These are phyloP conservation scores for Leguminivora glycinivorella DNA, from an alignment of 1,140 invertebrate species.

Conservation along the genomic window DNA sequence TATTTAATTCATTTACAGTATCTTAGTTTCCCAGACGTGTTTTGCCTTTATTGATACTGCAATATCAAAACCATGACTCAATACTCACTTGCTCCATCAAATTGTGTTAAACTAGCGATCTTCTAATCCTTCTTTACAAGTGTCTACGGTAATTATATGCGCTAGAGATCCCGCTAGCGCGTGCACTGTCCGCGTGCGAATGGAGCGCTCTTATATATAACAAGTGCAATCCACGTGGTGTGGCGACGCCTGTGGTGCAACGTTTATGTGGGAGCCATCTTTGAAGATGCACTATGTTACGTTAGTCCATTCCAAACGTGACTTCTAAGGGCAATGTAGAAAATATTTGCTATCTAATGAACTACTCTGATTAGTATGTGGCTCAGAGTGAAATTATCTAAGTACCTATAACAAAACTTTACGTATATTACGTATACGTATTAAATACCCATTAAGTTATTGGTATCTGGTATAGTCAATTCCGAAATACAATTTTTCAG, in stretches of 20 bases:
- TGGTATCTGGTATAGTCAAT: too few relatives aligned
- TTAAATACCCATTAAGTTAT: too few relatives aligned
- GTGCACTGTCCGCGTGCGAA: not conserved
- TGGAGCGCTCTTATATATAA: not conserved
- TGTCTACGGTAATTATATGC: not conserved
- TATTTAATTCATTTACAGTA: not conserved
- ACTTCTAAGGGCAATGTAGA: too few relatives aligned
- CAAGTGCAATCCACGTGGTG: conserved; percentile 7
- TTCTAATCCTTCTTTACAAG: not conserved
- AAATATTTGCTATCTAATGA: too few relatives aligned
- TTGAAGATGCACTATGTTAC: not conserved
- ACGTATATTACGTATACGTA: too few relatives aligned
- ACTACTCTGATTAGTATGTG: too few relatives aligned
- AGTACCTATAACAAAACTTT: too few relatives aligned
- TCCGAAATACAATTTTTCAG: too few relatives aligned
- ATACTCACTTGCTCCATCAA: not conserved
- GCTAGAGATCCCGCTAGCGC: not conserved
- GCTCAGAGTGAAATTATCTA: too few relatives aligned
- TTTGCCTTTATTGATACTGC: not conserved
- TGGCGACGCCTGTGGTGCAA: not conserved
- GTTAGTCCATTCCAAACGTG: not conserved
- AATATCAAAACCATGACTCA: not conserved
- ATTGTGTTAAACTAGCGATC: not conserved
- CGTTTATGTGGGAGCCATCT: not conserved
- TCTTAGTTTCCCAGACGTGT: not conserved